phyloP scores from a whole-genome alignment of 2,888 invertebrate species.

The Terebella lapidaria region DNA sequence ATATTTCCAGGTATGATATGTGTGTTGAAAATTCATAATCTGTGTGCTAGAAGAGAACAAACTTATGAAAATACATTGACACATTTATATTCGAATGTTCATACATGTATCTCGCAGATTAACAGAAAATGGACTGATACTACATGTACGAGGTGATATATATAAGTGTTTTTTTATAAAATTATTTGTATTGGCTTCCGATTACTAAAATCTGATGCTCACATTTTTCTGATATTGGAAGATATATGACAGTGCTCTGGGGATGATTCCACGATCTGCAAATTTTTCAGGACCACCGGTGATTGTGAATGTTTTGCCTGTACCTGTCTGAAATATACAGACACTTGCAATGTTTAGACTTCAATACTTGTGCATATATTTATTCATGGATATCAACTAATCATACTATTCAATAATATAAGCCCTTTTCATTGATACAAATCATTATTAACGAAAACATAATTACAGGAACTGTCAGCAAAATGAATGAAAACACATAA shows the following conservation, averaged over 20 bases:
- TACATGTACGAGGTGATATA: too few species aligned
- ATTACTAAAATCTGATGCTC: neutral
- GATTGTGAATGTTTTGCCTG: conserved; percentile 55
- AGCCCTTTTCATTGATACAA: too few species aligned
- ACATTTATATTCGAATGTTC: too few species aligned
- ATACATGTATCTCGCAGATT: too few species aligned
- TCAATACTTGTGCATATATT: neutral
- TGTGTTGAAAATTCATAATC: conserved; percentile 43
- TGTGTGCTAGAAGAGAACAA: conserved; percentile 34
- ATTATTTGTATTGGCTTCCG: neutral
- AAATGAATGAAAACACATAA: too few species aligned
- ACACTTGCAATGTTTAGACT: neutral
- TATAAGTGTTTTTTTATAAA: neutral
- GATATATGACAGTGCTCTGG: conserved; percentile 50
- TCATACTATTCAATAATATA: too few species aligned
- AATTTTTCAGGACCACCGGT: conserved; percentile 53
- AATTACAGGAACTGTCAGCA: too few species aligned
- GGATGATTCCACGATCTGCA: conserved; percentile 52
- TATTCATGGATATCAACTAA: too few species aligned
- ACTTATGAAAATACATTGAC: too few species aligned
- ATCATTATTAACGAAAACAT: too few species aligned
- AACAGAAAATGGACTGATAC: too few species aligned
- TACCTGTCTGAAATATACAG: conserved; percentile 51
- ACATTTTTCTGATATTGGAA: conserved; percentile 47
- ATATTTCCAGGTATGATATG: conserved; percentile 54